Percentiles rank a stretch among this genome's conserved stretches.
Conservation (phyloP, 2,113 vertebrate species). For the Phocoena phocoena region DNA sequence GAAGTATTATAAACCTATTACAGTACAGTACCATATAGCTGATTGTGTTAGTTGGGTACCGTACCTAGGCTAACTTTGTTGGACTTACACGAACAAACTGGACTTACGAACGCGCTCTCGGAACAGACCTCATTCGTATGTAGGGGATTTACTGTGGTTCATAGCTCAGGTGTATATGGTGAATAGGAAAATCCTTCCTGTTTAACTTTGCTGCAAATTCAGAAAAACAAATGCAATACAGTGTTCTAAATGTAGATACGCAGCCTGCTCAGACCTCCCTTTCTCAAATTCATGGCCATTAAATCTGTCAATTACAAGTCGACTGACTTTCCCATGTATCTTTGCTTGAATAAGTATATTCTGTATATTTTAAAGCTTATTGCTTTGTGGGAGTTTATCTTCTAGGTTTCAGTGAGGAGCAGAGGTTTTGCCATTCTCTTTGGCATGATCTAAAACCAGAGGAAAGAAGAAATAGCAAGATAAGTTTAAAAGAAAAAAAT, state of each 20-base stretch:
- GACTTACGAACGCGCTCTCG: too few species aligned
- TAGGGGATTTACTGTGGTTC: neutral
- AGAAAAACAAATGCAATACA: neutral
- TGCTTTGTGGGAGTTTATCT: neutral
- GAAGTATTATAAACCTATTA: too few species aligned
- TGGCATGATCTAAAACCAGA: neutral
- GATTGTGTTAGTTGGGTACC: too few species aligned
- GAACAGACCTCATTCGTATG: too few species aligned
- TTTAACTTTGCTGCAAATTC: neutral
- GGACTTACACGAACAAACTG: too few species aligned
- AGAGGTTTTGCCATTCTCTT: neutral
- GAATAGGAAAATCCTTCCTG: neutral
- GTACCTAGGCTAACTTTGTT: too few species aligned
- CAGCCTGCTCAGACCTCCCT: neutral
- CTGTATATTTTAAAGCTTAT: neutral
- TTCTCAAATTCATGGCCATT: neutral
- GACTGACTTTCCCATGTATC: neutral
- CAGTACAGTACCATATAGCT: too few species aligned
- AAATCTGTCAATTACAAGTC: neutral
- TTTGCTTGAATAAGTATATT: neutral
- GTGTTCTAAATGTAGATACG: neutral
- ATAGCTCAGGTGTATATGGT: neutral
- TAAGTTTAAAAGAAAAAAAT: neutral
- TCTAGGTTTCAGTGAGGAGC: neutral
- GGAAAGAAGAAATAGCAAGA: neutral